Conservation (phyloP, 1,140 invertebrate genomes). For the Paraescarpia echinospica region DNA sequence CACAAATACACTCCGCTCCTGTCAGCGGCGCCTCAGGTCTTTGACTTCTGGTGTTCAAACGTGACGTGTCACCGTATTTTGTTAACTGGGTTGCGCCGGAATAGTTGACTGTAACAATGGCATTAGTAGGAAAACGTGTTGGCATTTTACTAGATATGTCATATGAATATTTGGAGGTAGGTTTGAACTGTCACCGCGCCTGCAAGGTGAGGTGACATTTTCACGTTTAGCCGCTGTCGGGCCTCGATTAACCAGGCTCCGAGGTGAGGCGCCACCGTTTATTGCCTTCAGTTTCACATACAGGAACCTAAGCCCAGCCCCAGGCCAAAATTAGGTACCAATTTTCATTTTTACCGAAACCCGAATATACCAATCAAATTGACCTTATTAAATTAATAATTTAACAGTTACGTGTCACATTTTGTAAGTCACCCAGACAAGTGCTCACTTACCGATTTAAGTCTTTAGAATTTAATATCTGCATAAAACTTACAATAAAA, state of each 20-base stretch:
- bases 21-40: no score
- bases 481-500: no score
- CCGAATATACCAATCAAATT: no score
- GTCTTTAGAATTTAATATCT: no score
- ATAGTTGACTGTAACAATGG: not conserved
- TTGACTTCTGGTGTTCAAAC: not conserved
- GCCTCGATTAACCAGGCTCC: not conserved
- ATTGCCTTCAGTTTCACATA: not conserved
- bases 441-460: no score
- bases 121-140: not conserved
- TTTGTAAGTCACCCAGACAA: no score
- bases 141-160: not conserved
- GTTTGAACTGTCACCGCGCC: not conserved
- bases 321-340: not conserved
- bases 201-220: not conserved
- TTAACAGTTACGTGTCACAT: no score
- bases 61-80: not conserved
- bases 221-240: not conserved
- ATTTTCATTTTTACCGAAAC: not conserved
- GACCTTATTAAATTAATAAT: no score
- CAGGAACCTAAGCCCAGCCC: not conserved
- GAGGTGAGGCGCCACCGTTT: not conserved
- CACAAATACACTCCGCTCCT: no score
- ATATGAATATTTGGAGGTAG: slow-evolving; percentile 6
- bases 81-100: not conserved